Conservation (phyloP, 2,113 vertebrate genomes). For the Odocoileus hemionus region DNA sequence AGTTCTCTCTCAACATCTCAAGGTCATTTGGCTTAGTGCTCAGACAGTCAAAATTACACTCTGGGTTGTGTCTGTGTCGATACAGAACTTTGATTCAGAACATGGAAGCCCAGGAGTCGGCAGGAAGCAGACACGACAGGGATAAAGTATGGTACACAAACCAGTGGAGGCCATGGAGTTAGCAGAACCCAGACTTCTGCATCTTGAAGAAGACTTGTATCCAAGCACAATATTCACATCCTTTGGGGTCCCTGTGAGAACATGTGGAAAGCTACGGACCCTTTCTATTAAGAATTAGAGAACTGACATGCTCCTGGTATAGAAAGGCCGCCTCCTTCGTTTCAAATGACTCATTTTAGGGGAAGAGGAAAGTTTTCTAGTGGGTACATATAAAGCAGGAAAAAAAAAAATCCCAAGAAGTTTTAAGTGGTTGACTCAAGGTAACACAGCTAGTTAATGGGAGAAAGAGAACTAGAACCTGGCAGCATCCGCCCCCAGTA, state of each 20-base stretch:
- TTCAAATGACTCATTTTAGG: not conserved
- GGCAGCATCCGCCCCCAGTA: not conserved
- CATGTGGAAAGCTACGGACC: rapidly evolving
- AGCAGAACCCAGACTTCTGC: not conserved
- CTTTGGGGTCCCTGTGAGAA: not conserved
- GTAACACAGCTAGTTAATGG: not conserved
- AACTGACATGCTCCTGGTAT: not conserved
- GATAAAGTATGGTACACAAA: rapidly evolving
- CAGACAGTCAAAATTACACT: not conserved
- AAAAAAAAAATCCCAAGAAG: not conserved
- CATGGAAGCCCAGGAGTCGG: rapidly evolving
- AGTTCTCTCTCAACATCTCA: not conserved
- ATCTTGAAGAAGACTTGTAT: not conserved
- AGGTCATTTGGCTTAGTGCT: not conserved
- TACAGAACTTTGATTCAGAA: not conserved
- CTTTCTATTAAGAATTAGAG: not conserved
- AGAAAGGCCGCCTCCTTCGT: not conserved
- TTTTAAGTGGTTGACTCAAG: not conserved
- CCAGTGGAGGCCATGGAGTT: not conserved
- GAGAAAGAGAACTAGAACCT: not conserved
- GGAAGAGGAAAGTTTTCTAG: not conserved
- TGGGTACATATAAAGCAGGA: not conserved
- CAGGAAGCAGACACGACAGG: not conserved
- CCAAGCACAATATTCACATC: not conserved
- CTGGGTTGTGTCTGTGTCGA: not conserved